A percentile compares a stretch with the other conserved stretches of the same genome.
These are phyloP conservation scores for Lycodopsis pacificus DNA, from an alignment of 2,797 vertebrate genomes.

Conservation along the genomic window DNA sequence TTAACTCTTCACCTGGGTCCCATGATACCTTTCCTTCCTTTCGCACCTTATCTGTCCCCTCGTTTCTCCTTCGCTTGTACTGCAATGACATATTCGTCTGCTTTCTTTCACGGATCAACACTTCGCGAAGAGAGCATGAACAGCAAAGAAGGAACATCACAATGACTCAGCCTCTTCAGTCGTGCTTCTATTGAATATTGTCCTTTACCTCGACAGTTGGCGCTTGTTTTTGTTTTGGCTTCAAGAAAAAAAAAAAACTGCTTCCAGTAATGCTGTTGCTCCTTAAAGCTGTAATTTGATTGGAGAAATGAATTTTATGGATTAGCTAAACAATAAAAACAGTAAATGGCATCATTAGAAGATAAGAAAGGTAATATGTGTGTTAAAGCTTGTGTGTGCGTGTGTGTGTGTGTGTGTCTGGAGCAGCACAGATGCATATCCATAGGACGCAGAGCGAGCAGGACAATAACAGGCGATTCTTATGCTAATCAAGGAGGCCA, in stretches of 20 bases:
- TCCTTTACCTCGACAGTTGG: slow-evolving; percentile 54
- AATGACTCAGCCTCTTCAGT: slow-evolving; percentile 51
- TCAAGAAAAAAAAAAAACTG: slow-evolving; percentile 31
- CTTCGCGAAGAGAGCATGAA: slow-evolving; percentile 17
- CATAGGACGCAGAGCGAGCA: slow-evolving; percentile 79
- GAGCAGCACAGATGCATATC: slow-evolving; percentile 83
- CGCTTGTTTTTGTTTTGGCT: slow-evolving; percentile 34
- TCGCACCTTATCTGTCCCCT: slow-evolving; percentile 8
- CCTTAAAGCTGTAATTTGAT: slow-evolving; percentile 75
- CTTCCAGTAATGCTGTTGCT: slow-evolving; percentile 61
- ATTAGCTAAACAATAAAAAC: slow-evolving; percentile 76
- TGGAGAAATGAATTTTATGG: slow-evolving; percentile 77
- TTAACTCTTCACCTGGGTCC: slow-evolving; percentile 74
- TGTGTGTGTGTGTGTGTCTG: slow-evolving; percentile 52
- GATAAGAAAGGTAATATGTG: slow-evolving; percentile 82
- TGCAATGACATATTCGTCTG: slow-evolving; percentile 29
- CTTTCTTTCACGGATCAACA: slow-evolving; percentile 20
- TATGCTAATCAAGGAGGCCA: slow-evolving; percentile 88
- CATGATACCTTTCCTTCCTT: slow-evolving; percentile 34
- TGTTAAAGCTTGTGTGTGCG: slow-evolving; percentile 63
- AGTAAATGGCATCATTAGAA: slow-evolving; percentile 72
- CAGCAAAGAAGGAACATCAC: slow-evolving; percentile 28
- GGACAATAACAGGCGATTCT: slow-evolving; percentile 86
- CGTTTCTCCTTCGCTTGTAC: slow-evolving; percentile 60
- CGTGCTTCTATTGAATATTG: slow-evolving; percentile 49